phyloP scores from a whole-genome alignment of 2,888 invertebrate genomes.

The Cordilura impudica region DNA sequence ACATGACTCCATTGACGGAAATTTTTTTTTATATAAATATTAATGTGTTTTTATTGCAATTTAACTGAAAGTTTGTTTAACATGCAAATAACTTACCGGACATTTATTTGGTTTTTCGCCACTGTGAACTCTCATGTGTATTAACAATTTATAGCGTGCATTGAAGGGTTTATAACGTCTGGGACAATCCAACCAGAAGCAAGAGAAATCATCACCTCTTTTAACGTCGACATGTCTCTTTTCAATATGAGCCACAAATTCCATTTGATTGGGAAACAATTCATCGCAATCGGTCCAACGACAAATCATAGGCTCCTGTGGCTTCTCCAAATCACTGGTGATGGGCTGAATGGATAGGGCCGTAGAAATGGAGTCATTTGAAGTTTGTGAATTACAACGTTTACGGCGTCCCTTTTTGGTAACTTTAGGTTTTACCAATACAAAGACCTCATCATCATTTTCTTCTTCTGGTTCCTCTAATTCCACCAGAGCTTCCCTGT shows the following conservation, averaged over 20 bases:
- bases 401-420: slow-evolving; percentile 33
- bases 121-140: slow-evolving; percentile 93
- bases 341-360: slow-evolving; percentile 25
- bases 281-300: slow-evolving; percentile 92
- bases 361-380: slow-evolving; percentile 8
- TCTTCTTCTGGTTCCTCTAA: slow-evolving; percentile 29
- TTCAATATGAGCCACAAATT: slow-evolving; percentile 90
- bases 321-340: slow-evolving; percentile 11
- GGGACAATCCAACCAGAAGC: slow-evolving; percentile 95
- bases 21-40: too few relatives aligned
- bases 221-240: slow-evolving; percentile 92
- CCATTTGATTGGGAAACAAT: slow-evolving; percentile 87
- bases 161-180: slow-evolving; percentile 93
- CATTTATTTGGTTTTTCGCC: slow-evolving; percentile 99
- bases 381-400: slow-evolving; percentile 47
- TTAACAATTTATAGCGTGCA: slow-evolving; percentile 97
- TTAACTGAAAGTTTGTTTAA: too few relatives aligned
- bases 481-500: background rate
- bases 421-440: slow-evolving; percentile 39
- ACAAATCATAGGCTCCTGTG: slow-evolving; percentile 79
- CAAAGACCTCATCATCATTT: slow-evolving; percentile 67
- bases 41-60: too few relatives aligned
- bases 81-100: slow-evolving; percentile 84
- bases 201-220: slow-evolving; percentile 93
- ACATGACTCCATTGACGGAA: too few relatives aligned